These are phyloP conservation scores for Hoplodrina blanda DNA, from an alignment of 2,888 invertebrate species.

Conservation along the genomic window DNA sequence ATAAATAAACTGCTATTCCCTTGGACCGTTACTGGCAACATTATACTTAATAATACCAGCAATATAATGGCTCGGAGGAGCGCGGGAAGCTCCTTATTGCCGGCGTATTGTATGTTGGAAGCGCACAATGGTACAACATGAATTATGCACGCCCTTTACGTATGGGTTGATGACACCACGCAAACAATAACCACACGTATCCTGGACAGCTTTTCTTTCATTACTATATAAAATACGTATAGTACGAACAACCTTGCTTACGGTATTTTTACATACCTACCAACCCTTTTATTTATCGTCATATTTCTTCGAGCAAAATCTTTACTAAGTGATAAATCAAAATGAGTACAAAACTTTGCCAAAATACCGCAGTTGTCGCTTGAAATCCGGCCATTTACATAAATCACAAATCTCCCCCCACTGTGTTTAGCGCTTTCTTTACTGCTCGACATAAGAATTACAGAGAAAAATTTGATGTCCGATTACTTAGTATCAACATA, in stretches of 20 bases:
- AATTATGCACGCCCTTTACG: conserved; percentile 82
- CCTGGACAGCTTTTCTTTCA: conserved; percentile 67
- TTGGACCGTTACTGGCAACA: conserved; percentile 44
- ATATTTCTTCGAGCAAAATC: conserved; percentile 5
- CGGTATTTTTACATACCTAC: conserved; percentile 39
- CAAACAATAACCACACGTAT: conserved; percentile 67
- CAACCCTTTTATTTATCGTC: neutral
- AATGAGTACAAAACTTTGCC: conserved; percentile 19
- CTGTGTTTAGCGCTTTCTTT: conserved; percentile 43
- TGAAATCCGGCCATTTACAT: conserved; percentile 12
- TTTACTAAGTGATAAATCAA: conserved; percentile 17
- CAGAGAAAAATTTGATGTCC: conserved; percentile 57
- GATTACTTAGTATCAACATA: conserved; percentile 61
- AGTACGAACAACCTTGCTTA: conserved; percentile 48
- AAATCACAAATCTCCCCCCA: conserved; percentile 19
- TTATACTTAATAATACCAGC: conserved; percentile 36
- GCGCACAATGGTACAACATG: conserved; percentile 79
- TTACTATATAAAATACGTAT: conserved; percentile 63
- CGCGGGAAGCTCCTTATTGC: conserved; percentile 57
- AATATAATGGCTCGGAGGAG: conserved; percentile 38
- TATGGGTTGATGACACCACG: conserved; percentile 81
- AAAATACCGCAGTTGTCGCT: conserved; percentile 9
- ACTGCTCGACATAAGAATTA: conserved; percentile 43
- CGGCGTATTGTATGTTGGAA: conserved; percentile 66
- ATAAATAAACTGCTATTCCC: conserved; percentile 30